A percentile compares a stretch with the other conserved stretches of the same genome.
phyloP scores from a whole-genome alignment of 2,797 vertebrate species.

The Eospalax fontanierii region DNA sequence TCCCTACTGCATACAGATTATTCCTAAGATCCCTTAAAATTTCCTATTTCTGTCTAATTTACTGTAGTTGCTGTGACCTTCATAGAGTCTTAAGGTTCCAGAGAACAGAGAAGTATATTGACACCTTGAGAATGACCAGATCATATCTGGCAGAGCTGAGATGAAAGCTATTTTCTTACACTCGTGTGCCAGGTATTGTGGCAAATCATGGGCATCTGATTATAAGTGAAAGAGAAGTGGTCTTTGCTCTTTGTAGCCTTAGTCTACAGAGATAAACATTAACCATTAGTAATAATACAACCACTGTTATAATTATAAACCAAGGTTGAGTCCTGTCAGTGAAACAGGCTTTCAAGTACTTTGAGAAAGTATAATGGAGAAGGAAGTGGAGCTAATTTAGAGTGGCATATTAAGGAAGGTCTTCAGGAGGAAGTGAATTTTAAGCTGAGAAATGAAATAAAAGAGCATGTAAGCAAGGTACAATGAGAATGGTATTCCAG shows the following conservation, averaged over 20 bases:
- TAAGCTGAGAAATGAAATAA: constrained; percentile 20
- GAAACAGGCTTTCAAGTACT: background rate
- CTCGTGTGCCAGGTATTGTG: background rate
- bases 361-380: background rate
- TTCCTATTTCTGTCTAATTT: constrained; percentile 17
- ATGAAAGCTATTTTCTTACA: background rate
- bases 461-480: background rate
- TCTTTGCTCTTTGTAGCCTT: background rate
- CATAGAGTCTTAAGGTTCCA: background rate
- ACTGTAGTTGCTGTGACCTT: background rate
- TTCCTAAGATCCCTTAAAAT: background rate
- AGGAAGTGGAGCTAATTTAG: background rate
- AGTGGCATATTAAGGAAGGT: background rate
- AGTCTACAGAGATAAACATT: constrained; percentile 9
- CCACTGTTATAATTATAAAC: background rate
- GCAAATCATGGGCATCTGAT: background rate
- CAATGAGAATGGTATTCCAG: background rate
- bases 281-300: background rate
- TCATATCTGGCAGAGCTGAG: background rate
- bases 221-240: background rate
- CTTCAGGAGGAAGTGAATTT: constrained; percentile 7
- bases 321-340: background rate
- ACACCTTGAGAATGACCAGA: background rate
- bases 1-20: background rate
- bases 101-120: background rate